These are phyloP conservation scores for Harpalus rubripes DNA, from an alignment of 2,888 invertebrate genomes.

Conservation along the genomic window DNA sequence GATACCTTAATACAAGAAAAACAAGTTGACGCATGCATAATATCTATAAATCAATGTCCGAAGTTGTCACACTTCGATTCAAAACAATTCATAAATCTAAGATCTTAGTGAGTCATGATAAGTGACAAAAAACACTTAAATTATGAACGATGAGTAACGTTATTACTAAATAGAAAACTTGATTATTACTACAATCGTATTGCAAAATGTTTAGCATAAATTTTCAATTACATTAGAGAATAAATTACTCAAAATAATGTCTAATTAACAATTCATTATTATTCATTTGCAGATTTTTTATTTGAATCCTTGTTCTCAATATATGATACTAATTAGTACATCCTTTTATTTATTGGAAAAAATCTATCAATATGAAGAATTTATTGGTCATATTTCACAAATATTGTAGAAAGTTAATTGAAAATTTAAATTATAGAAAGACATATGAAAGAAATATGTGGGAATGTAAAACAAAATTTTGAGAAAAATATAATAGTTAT, in stretches of 20 bases:
- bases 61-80: not conserved
- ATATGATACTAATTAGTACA: not conserved
- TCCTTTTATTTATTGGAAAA: not conserved
- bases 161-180: slow-evolving; percentile 4
- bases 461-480: too few relatives aligned
- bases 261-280: slow-evolving; percentile 8
- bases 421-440: not conserved
- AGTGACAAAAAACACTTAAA: slow-evolving; percentile 1
- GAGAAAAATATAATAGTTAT: too few relatives aligned
- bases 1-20: not conserved
- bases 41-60: not conserved
- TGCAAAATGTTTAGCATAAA: slow-evolving; percentile 29
- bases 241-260: slow-evolving; percentile 9
- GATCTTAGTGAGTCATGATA: slow-evolving; percentile 1
- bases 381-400: not conserved
- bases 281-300: slow-evolving; percentile 1
- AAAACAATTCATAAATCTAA: not conserved
- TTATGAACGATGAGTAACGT: slow-evolving; percentile 15
- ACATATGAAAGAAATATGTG: not conserved
- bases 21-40: not conserved
- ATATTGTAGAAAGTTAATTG: not conserved
- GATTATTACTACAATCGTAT: slow-evolving; percentile 9
- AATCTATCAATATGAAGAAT: not conserved
- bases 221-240: slow-evolving; percentile 25
- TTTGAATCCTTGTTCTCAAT: slow-evolving; percentile 12